phyloP scores from a whole-genome alignment of 35 echinoderm and acorn worm genomes.

The Hemicentrotus pulcherrimus region DNA sequence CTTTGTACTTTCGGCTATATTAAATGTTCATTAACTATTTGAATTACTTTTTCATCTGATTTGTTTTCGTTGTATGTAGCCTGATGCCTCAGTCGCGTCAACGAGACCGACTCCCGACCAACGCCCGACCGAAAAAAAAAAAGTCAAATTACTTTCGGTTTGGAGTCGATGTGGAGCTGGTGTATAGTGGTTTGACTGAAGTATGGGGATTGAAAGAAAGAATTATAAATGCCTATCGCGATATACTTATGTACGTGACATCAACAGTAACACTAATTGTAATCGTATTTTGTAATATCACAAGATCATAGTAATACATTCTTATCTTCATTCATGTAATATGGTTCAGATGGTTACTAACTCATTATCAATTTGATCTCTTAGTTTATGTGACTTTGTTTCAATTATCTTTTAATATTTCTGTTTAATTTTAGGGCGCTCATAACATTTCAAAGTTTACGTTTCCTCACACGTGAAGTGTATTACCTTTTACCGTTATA shows the following conservation, averaged over 20 bases:
- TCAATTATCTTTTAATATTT: too few relatives aligned
- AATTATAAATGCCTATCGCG: too few relatives aligned
- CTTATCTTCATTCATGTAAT: too few relatives aligned
- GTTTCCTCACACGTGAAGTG: not conserved
- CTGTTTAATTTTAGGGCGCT: not conserved
- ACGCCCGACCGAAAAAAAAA: too few relatives aligned
- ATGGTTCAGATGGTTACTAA: too few relatives aligned
- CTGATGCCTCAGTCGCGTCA: not conserved
- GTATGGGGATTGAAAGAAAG: too few relatives aligned
- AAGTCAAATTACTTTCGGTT: too few relatives aligned
- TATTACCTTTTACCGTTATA: not conserved
- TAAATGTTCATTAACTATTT: too few relatives aligned
- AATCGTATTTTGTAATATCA: not conserved
- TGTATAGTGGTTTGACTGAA: too few relatives aligned
- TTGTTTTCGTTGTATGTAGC: not conserved
- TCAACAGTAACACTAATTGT: not conserved
- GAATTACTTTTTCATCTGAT: not conserved
- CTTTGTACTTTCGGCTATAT: too few relatives aligned
- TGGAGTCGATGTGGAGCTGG: too few relatives aligned
- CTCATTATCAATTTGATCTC: not conserved
- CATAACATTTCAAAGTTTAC: not conserved
- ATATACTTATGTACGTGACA: not conserved
- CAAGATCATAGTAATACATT: not conserved
- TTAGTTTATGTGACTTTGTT: not conserved
- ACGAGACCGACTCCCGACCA: too few relatives aligned